Conservation (phyloP, 2,888 invertebrate genomes). For the Calameuta filiformis region DNA sequence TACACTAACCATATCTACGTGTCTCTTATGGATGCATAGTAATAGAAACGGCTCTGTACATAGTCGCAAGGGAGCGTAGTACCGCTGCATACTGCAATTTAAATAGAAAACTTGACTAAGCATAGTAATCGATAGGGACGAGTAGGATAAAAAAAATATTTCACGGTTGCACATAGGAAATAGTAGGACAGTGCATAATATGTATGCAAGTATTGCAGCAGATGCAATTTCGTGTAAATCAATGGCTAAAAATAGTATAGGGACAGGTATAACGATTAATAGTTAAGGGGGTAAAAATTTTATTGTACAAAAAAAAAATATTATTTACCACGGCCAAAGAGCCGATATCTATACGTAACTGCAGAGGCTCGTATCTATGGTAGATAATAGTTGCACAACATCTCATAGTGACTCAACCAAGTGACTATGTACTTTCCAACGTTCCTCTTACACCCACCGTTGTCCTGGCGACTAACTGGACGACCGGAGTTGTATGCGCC, state of each 20-base stretch:
- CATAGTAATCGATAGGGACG: neutral
- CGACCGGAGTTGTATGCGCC: slow-evolving; percentile 14
- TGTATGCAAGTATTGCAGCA: neutral
- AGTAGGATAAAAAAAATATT: neutral
- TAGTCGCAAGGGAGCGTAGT: neutral
- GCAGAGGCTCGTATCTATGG: neutral
- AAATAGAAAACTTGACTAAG: neutral
- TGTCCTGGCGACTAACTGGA: slow-evolving; percentile 5
- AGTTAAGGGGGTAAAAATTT: neutral
- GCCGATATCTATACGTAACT: slow-evolving; percentile 9
- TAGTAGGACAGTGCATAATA: neutral
- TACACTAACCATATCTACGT: neutral
- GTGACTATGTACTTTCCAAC: slow-evolving; percentile 5
- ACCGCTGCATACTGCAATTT: neutral
- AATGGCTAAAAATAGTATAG: neutral
- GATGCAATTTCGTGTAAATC: neutral
- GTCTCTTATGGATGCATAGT: neutral
- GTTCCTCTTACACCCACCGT: slow-evolving; percentile 4
- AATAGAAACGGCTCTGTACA: neutral
- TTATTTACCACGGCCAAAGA: neutral
- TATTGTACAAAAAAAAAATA: neutral
- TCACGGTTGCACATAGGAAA: neutral
- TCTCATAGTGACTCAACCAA: neutral
- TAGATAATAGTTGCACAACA: neutral
- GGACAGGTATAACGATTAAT: neutral